Evolutionary conservation across 2,888 invertebrate species (phyloP).

Genomic region (Mesorhabditis sp.): DNA sequence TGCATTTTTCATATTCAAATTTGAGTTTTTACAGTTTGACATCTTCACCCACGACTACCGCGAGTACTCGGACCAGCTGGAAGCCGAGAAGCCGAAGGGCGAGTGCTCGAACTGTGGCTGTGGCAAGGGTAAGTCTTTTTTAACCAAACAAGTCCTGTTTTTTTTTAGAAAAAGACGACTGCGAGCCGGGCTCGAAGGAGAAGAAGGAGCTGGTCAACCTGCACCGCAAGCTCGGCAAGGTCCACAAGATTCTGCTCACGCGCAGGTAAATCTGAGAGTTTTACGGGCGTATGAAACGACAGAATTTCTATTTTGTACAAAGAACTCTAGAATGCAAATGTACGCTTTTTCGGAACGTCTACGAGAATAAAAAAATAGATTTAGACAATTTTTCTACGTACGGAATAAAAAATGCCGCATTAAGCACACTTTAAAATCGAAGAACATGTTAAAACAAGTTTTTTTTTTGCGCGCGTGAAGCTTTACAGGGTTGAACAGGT

Average conservation of each 20-base stretch:
- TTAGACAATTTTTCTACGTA: no score
- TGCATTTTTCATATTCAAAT: not conserved
- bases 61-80: conserved; percentile 10
- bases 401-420: no score
- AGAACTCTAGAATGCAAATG: not conserved
- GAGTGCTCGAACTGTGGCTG: not conserved
- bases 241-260: not conserved
- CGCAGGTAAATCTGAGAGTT: not conserved
- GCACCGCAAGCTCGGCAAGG: not conserved
- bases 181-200: not conserved
- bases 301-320: not conserved
- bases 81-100: not conserved
- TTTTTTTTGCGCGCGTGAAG: no score
- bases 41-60: conserved; percentile 17
- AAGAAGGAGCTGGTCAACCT: not conserved
- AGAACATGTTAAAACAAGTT: no score
- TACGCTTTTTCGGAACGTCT: no score
- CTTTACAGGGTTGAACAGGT: no score
- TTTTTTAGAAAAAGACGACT: not conserved
- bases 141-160: not conserved
- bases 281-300: not conserved
- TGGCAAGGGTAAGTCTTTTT: conserved; percentile 7
- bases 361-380: no score
- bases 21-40: conserved; percentile 12
- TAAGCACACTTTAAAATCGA: no score